A percentile compares a stretch with the other conserved stretches of the same genome.
These are phyloP conservation scores for Plectropomus leopardus DNA, from an alignment of 2,113 vertebrate species.

Conservation along the genomic window DNA sequence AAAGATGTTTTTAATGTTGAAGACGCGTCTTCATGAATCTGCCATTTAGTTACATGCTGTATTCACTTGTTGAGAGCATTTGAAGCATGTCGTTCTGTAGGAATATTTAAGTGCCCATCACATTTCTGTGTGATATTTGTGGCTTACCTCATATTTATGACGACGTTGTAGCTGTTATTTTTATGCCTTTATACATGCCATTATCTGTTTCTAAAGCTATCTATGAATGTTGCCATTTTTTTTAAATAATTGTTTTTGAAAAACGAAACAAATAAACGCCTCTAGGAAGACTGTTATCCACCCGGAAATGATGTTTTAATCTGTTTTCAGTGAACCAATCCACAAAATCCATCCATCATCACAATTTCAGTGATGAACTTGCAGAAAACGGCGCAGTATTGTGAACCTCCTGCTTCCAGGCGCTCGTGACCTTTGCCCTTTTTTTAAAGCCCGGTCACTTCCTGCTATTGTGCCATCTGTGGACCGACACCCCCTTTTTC, in stretches of 20 bases:
- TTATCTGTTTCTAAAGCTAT: constrained; percentile 37
- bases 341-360: constrained; percentile 42
- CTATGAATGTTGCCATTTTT: constrained; percentile 29
- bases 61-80: background rate
- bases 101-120: constrained; percentile 46
- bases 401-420: constrained; percentile 27
- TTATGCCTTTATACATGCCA: constrained; percentile 42
- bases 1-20: background rate
- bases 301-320: background rate
- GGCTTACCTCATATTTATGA: constrained; percentile 72
- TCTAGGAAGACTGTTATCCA: constrained; percentile 29
- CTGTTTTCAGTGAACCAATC: background rate
- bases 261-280: constrained; percentile 23
- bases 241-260: constrained; percentile 32
- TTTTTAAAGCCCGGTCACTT: constrained; percentile 36
- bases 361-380: constrained; percentile 56
- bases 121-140: constrained; percentile 46
- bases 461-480: constrained; percentile 73
- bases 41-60: constrained; percentile 5
- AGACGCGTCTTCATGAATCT: background rate
- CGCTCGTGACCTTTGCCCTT: constrained; percentile 46
- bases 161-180: constrained; percentile 57
- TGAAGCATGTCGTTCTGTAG: constrained; percentile 5
- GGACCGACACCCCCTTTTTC: background rate
- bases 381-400: constrained; percentile 40